A percentile compares a stretch with the other conserved stretches of the same genome.
phyloP scores from a whole-genome alignment of 2,888 invertebrate genomes.

The Xanthia icteritia region DNA sequence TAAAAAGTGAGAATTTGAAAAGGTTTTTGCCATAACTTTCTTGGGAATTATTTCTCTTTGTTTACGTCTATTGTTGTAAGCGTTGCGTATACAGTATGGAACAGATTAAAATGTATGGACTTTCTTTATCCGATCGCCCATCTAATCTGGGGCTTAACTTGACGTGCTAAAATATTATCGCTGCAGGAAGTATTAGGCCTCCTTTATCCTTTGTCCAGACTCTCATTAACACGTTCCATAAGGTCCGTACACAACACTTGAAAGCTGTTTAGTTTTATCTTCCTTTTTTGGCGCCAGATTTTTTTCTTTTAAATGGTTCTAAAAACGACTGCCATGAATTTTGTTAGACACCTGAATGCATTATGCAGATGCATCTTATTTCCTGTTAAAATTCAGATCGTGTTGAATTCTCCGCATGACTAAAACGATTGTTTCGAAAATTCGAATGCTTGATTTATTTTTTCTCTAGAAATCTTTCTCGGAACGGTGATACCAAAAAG shows the following conservation, averaged over 20 bases:
- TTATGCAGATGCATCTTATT: conserved; percentile 82
- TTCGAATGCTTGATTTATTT: conserved; percentile 74
- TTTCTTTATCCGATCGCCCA: conserved; percentile 68
- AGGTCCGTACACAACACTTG: conserved; percentile 57
- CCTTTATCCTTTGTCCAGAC: conserved; percentile 68
- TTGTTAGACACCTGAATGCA: conserved; percentile 83
- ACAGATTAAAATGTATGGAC: conserved; percentile 67
- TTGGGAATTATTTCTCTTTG: conserved; percentile 72
- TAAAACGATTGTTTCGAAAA: conserved; percentile 74
- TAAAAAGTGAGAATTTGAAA: conserved; percentile 74
- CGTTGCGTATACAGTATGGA: conserved; percentile 70
- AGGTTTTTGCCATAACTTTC: conserved; percentile 72
- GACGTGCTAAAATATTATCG: conserved; percentile 74
- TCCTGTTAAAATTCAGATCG: conserved; percentile 78
- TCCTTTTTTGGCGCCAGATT: conserved; percentile 73
- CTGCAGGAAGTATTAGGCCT: conserved; percentile 74
- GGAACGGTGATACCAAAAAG: conserved; percentile 75
- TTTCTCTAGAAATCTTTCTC: conserved; percentile 75
- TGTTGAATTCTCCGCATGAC: conserved; percentile 81
- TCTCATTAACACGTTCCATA: conserved; percentile 71
- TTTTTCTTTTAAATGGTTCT: conserved; percentile 77
- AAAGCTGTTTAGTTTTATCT: conserved; percentile 68
- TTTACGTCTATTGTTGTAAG: conserved; percentile 72
- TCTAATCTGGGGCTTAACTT: conserved; percentile 72
- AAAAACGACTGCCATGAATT: conserved; percentile 77